Evolutionary conservation across 2,888 invertebrate genomes (phyloP), one percentile per base, ranked within the genome.

Genomic region (Tethea ocularis): DNA sequence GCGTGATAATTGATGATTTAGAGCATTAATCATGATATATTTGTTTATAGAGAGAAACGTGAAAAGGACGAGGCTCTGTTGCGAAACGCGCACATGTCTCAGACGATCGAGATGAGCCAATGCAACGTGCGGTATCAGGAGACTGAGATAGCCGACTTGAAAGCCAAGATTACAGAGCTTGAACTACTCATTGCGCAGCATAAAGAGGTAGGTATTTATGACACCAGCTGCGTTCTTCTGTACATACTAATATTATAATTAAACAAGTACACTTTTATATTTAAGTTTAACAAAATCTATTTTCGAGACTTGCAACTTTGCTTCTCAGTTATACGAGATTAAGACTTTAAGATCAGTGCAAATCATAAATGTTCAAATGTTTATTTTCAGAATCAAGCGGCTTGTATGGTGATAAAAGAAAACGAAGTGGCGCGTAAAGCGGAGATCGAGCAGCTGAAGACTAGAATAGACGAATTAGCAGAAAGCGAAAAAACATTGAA

Each of bases 51-150:
- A 68, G 97, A 97, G 72, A 95, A 95, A 55, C 94, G 95, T 10
- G 97, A 97, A 68, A 97, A 96, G 77, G 96, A 97, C 77, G 95
- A 95, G 2, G 96, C 96, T 0, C 83, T 97, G 56, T 80, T 97
- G 58, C 94, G 97, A 55, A 97, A 97, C 82, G 97, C 97, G 1
- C 96, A 97, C 87, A 95, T 97, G 73, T 97, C 97, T 0, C 97
- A 97, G 82, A 95, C 95, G 65, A 94, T 96, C 74, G 97, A 97
- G 83, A 93, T 97, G 77, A 94, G 96, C 1, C 95, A 95, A 75
- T 96, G 96, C 75, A 95, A 96, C 71, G 94, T 95, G 80, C 94
- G 96, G 22, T 94, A 95, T 66, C 95, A 96, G 72, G 95, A 96
- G 80, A 81, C 84, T 0, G 96, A 96, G 80, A 93, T 94, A 60